A percentile compares a stretch with the other conserved stretches of the same genome.
These are phyloP conservation scores for Phymatocera aterrima DNA, from an alignment of 2,888 invertebrate genomes.

Conservation along the genomic window DNA sequence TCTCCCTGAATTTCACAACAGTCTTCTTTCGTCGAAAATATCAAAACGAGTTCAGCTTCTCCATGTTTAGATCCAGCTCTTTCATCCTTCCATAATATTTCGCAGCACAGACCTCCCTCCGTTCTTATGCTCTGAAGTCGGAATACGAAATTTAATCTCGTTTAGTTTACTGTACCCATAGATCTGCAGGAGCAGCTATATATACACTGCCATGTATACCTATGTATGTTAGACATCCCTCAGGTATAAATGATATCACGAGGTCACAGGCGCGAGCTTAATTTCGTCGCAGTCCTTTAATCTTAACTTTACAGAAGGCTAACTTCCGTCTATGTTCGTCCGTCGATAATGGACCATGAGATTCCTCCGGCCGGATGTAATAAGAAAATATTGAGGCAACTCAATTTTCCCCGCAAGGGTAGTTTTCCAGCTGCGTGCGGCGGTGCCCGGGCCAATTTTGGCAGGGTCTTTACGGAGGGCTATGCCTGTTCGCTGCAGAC, in stretches of 20 bases:
- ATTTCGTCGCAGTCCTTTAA: slow-evolving; percentile 21
- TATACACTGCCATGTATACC: not conserved
- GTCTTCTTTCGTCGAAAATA: no score
- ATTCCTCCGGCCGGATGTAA: slow-evolving; percentile 16
- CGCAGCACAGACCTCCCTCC: not conserved
- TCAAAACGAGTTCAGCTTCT: not conserved
- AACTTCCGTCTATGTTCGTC: slow-evolving; percentile 2
- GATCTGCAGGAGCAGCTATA: not conserved
- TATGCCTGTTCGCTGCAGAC: slow-evolving; percentile 24
- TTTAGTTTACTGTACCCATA: not conserved
- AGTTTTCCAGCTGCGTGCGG: slow-evolving; percentile 41
- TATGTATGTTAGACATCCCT: not conserved
- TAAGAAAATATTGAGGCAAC: slow-evolving; percentile 29
- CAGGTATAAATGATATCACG: slow-evolving; percentile 29
- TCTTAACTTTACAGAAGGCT: slow-evolving; percentile 29
- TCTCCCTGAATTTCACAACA: slow-evolving; percentile 15
- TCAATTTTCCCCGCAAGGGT: slow-evolving; percentile 33
- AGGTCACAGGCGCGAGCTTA: slow-evolving; percentile 27
- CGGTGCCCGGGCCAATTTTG: slow-evolving; percentile 30
- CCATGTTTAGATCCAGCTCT: slow-evolving; percentile 4
- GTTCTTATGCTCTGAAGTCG: not conserved
- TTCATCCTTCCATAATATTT: not conserved
- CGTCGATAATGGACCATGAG: not conserved
- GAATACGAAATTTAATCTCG: slow-evolving; percentile 38
- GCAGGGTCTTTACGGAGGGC: slow-evolving; percentile 35